A percentile compares a stretch with the other conserved stretches of the same genome.
Evolutionary conservation across 2,888 invertebrate genomes (phyloP).

Genomic region (Diachrysia chrysitis): DNA sequence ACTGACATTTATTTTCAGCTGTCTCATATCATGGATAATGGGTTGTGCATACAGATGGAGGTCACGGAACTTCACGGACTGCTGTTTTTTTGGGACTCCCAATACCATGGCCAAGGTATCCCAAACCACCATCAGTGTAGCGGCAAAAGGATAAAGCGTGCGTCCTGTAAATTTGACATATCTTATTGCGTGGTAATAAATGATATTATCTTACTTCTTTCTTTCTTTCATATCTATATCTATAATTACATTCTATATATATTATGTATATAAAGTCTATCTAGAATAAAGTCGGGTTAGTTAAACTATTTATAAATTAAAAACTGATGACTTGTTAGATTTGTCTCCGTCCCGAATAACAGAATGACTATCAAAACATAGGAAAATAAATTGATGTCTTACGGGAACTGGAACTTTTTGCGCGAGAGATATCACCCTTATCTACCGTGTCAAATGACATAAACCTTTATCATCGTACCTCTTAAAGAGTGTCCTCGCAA

Average conservation of each 20-base stretch:
- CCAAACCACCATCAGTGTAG: conserved; percentile 92
- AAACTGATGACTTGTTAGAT: too few relatives aligned
- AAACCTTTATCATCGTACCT: conserved; percentile 82
- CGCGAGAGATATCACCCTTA: too few relatives aligned
- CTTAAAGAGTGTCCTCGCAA: conserved; percentile 93
- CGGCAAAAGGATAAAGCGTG: conserved; percentile 93
- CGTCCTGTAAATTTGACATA: conserved; percentile 80
- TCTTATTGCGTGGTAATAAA: neutral
- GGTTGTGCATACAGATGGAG: conserved; percentile 90
- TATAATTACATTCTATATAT: too few relatives aligned
- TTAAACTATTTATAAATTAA: too few relatives aligned
- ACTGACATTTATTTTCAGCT: conserved; percentile 86
- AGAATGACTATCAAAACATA: too few relatives aligned
- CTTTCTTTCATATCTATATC: too few relatives aligned
- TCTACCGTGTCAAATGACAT: neutral
- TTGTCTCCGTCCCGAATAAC: too few relatives aligned
- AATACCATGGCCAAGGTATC: conserved; percentile 90
- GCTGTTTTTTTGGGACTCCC: conserved; percentile 87
- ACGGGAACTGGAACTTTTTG: too few relatives aligned
- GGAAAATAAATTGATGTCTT: too few relatives aligned
- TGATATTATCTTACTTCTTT: too few relatives aligned
- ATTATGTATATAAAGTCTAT: too few relatives aligned
- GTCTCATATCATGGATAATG: conserved; percentile 83
- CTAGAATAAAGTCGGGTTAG: too few relatives aligned
- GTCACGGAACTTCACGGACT: conserved; percentile 91